A percentile compares a stretch with the other conserved stretches of the same genome.
These are phyloP conservation scores for Actenoides lindsayi DNA, from an alignment of 2,113 vertebrate species.

Conservation along the genomic window DNA sequence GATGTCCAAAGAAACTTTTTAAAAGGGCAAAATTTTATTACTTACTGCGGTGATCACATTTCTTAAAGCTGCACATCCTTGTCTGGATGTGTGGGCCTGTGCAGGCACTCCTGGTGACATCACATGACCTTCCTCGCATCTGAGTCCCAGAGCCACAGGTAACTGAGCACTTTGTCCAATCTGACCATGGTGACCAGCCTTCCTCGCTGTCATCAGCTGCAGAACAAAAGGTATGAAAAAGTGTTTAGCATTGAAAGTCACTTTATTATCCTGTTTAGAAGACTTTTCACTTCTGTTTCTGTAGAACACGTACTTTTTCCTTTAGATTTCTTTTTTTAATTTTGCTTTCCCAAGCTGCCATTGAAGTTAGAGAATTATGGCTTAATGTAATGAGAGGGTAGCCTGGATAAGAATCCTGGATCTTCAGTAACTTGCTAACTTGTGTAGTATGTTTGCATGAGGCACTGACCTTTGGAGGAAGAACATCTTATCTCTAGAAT, in stretches of 20 bases:
- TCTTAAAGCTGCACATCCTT: slow-evolving; percentile 89
- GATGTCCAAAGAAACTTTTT: background rate
- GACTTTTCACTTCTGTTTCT: background rate
- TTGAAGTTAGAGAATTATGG: background rate
- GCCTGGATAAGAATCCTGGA: background rate
- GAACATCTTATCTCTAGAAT: background rate
- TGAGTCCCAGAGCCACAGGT: slow-evolving; percentile 96
- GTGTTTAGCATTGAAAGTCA: background rate
- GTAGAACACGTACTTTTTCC: background rate
- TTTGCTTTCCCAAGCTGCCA: background rate
- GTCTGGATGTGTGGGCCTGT: slow-evolving; percentile 94
- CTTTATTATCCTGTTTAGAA: background rate
- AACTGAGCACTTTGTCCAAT: slow-evolving; percentile 96
- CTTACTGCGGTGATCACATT: slow-evolving; percentile 94
- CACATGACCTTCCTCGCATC: slow-evolving; percentile 94
- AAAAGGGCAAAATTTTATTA: background rate
- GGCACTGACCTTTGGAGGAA: background rate
- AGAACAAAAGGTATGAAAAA: background rate
- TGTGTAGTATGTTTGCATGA: rapidly evolving
- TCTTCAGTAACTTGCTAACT: background rate
- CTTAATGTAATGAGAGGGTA: background rate
- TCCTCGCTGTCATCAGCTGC: slow-evolving; percentile 86
- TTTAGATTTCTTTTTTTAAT: background rate
- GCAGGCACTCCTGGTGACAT: slow-evolving; percentile 94
- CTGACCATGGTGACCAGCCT: slow-evolving; percentile 97